These are phyloP conservation scores for Ciconia nigra DNA, from an alignment of 2,797 vertebrate genomes.

Conservation along the genomic window DNA sequence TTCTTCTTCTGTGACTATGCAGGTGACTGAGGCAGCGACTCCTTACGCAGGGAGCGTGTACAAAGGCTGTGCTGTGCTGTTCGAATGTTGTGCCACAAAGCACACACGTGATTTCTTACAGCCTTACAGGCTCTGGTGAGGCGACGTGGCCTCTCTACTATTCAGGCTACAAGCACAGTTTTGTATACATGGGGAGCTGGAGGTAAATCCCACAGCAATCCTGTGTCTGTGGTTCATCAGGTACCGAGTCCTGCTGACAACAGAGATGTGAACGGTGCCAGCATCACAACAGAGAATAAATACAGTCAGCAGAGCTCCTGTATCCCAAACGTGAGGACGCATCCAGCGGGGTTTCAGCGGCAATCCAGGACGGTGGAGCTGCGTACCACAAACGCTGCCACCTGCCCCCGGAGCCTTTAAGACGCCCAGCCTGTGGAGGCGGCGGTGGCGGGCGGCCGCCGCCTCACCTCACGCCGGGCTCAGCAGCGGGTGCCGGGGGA, in stretches of 20 bases:
- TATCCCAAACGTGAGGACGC: accelerated
- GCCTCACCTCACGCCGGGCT: neutral
- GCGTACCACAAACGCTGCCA: accelerated
- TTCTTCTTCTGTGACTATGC: accelerated
- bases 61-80: neutral
- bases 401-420: neutral
- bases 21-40: neutral
- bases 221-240: neutral
- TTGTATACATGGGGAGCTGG: accelerated
- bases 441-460: neutral
- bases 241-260: neutral
- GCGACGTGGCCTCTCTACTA: accelerated
- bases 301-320: neutral
- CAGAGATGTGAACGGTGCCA: accelerated
- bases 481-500: no score
- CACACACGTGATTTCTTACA: no score
- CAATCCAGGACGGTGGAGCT: accelerated
- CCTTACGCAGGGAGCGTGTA: neutral
- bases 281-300: no score
- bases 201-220: neutral
- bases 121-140: neutral
- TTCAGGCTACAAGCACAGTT: accelerated
- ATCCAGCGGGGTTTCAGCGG: accelerated
- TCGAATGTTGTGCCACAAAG: accelerated
- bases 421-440: neutral